Base-by-base conservation (phyloP, 2,888 invertebrate species). In the Hypolimnas misippus region DNA sequence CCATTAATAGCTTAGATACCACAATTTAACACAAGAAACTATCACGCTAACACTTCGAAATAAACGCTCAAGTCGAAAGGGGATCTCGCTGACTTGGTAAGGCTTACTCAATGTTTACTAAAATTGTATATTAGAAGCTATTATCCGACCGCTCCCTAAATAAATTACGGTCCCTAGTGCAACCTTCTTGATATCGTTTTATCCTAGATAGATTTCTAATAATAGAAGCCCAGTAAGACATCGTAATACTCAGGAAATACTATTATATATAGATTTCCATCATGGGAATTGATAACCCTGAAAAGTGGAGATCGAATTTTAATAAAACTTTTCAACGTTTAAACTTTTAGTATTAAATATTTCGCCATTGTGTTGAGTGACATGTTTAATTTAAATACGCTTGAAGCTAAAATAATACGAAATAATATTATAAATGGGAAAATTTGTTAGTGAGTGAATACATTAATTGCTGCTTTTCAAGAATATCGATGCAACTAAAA, bases 141-240 rank as follows among this genome's bases (percentile, higher is more conserved):
- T 55, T 17, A 17, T 55, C 31, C 31, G 17, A 42, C 29, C 55
- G 10, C 42, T 42, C 31, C 55, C 44, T 44, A 31, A 55, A 44
- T 55, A 55, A n/a, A 44, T 55, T 44, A 17, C 31, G 55, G 25
- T 55, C 55, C 44, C 55, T 12, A 12, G 44, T 29, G 55, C 17
- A 42, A 44, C 14, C 42, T 44, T 33, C 31, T n/a, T 33, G 44
- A 56, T 56, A 17, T 17, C 46, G 8, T 46, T n/a, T 40, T 40
- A 54, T n/a, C 25, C 38, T 14, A 3, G 5, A 38, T 25, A n/a
- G 7, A n/a, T n/a, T 21, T 31, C 51, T 14, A 31, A 16, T 51
- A 51, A 51, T 46, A 42, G 19, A 42, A 42, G 42, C 42, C 3
- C 4, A 42, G 8, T 19, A 42, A 42, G 3, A 17, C 17, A 42